phyloP scores from a whole-genome alignment of 2,888 invertebrate species.

The Chrysopilus asiliformis region DNA sequence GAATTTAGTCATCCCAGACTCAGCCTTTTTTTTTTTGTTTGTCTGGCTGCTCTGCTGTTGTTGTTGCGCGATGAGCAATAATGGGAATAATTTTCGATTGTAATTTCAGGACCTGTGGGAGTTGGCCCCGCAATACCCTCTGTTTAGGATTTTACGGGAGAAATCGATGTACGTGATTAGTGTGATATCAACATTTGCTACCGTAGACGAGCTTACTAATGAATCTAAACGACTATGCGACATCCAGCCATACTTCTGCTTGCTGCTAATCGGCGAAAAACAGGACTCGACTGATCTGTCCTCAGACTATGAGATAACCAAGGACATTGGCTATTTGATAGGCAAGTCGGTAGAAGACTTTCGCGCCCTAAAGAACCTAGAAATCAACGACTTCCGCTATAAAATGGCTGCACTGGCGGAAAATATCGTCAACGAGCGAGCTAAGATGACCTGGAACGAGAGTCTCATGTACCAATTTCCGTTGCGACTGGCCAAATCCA shows the following conservation, averaged over 20 bases:
- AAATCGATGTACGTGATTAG: slow-evolving; percentile 71
- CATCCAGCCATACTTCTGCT: slow-evolving; percentile 69
- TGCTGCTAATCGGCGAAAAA: slow-evolving; percentile 65
- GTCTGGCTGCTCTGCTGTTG: no score
- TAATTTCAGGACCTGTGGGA: slow-evolving; percentile 66
- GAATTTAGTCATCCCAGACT: no score
- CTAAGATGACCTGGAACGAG: slow-evolving; percentile 52
- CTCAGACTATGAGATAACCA: slow-evolving; percentile 54
- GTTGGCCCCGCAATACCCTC: slow-evolving; percentile 63
- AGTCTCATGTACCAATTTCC: slow-evolving; percentile 73
- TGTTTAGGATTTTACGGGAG: slow-evolving; percentile 68
- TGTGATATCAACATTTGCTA: slow-evolving; percentile 34
- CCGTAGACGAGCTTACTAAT: slow-evolving; percentile 71
- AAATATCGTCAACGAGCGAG: slow-evolving; percentile 53
- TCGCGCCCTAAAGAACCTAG: slow-evolving; percentile 26
- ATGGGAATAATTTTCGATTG: no score
- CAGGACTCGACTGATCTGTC: slow-evolving; percentile 52
- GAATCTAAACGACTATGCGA: slow-evolving; percentile 75
- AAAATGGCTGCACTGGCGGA: slow-evolving; percentile 71
- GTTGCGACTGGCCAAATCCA: slow-evolving; percentile 53
- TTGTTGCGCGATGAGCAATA: no score
- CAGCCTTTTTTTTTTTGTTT: no score
- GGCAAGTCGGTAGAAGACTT: slow-evolving; percentile 58
- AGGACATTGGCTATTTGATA: slow-evolving; percentile 75
- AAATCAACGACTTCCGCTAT: slow-evolving; percentile 68